Evolutionary conservation across 1,140 invertebrate genomes (phyloP).

Genomic region (Lordiphosa mommai): DNA sequence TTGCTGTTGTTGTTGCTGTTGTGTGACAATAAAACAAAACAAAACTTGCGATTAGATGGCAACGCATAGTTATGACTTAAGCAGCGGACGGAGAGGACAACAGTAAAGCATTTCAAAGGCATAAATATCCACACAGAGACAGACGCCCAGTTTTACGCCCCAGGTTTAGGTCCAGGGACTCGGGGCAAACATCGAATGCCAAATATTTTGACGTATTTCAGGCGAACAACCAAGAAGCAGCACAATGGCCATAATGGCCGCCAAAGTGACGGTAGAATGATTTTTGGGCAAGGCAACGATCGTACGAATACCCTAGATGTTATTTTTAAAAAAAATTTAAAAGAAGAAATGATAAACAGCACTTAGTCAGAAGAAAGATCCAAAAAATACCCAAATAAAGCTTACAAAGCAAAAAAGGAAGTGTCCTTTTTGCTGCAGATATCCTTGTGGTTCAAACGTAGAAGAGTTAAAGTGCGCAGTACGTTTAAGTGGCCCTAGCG

Average conservation of each 20-base stretch:
- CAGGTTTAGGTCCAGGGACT: slow-evolving; percentile 23
- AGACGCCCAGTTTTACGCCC: slow-evolving; percentile 10
- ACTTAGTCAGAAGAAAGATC: too few species aligned
- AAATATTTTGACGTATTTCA: slow-evolving; percentile 77
- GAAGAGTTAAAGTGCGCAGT: too few species aligned
- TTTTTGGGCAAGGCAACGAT: too few species aligned
- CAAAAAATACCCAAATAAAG: too few species aligned
- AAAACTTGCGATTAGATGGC: slow-evolving; percentile 73
- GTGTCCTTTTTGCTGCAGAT: too few species aligned
- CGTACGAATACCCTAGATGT: too few species aligned
- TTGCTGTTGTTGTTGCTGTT: background rate
- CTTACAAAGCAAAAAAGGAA: too few species aligned
- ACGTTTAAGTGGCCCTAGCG: too few species aligned
- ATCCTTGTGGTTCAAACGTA: too few species aligned
- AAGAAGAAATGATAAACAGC: too few species aligned
- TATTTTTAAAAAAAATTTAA: too few species aligned
- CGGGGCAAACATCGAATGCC: slow-evolving; percentile 67
- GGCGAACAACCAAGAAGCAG: slow-evolving; percentile 8
- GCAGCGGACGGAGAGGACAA: slow-evolving; percentile 1
- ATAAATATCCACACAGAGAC: slow-evolving; percentile 54
- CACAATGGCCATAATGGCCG: slow-evolving; percentile 58
- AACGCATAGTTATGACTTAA: slow-evolving; percentile 55
- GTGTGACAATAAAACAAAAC: slow-evolving; percentile 69
- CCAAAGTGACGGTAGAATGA: background rate
- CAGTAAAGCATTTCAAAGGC: slow-evolving; percentile 21